Conservation (phyloP, 2,113 vertebrate genomes). For the Corapipo altera region DNA sequence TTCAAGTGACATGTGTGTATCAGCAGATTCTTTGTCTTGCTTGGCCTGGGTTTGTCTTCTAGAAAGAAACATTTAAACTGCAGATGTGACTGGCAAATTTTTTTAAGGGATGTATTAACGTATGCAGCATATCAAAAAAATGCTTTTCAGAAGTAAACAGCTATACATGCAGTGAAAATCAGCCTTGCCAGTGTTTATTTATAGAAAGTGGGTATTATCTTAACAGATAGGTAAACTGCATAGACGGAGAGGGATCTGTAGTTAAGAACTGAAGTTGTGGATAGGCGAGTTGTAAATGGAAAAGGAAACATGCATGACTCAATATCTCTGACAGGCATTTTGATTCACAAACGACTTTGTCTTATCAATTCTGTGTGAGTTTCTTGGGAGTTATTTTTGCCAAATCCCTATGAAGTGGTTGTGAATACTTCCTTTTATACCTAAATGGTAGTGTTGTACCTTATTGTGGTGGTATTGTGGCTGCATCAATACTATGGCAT, state of each 20-base stretch:
- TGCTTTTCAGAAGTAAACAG: neutral
- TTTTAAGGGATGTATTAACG: constrained; percentile 15
- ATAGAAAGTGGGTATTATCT: neutral
- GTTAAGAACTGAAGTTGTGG: neutral
- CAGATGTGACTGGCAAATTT: constrained; percentile 53
- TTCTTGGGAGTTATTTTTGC: neutral
- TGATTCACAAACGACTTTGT: neutral
- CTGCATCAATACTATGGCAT: neutral
- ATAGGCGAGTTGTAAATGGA: neutral
- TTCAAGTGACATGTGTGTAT: constrained; percentile 78
- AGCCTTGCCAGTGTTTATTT: neutral
- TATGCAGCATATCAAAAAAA: neutral
- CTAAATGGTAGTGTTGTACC: neutral
- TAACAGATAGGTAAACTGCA: neutral
- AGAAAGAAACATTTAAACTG: constrained; percentile 61
- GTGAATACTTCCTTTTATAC: neutral
- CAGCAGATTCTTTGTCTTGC: constrained; percentile 80
- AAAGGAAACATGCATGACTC: neutral
- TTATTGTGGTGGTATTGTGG: neutral
- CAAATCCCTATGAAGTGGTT: neutral
- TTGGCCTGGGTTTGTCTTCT: constrained; percentile 66
- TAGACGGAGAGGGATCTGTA: neutral
- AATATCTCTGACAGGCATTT: neutral
- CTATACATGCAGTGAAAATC: neutral
- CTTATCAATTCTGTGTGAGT: neutral